Conservation (phyloP, 2,888 invertebrate genomes). For the Lithophane ornitopus region DNA sequence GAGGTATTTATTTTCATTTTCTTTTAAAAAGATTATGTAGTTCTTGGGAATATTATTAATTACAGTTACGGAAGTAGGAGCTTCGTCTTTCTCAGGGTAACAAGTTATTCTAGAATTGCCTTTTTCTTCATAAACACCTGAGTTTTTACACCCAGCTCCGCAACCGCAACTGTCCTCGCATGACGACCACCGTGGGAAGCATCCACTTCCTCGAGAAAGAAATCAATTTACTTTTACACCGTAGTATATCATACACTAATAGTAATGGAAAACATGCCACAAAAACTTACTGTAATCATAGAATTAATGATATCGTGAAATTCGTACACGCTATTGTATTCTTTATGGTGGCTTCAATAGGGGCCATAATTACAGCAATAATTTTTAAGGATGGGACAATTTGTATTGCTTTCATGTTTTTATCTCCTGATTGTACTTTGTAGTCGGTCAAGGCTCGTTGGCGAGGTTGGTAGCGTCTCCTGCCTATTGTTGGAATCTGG, state of each 20-base stretch:
- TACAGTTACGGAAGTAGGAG: constrained; percentile 21
- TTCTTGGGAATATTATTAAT: constrained; percentile 13
- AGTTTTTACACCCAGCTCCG: constrained; percentile 57
- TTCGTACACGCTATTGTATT: constrained; percentile 42
- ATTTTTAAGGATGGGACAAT: constrained; percentile 60
- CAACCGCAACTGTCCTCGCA: constrained; percentile 71
- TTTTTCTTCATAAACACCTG: constrained; percentile 47
- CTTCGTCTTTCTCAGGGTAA: constrained; percentile 14
- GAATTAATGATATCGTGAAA: constrained; percentile 51
- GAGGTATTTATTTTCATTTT: not conserved
- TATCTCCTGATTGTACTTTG: constrained; percentile 64
- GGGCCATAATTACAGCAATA: constrained; percentile 44
- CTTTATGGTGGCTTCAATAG: constrained; percentile 52
- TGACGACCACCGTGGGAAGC: constrained; percentile 73
- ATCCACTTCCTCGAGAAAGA: constrained; percentile 70
- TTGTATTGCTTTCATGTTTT: constrained; percentile 66
- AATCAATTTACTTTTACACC: constrained; percentile 69
- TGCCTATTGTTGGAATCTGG: constrained; percentile 74
- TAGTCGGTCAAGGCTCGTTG: constrained; percentile 77
- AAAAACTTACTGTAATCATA: constrained; percentile 49
- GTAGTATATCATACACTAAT: constrained; percentile 55
- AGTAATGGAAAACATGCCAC: constrained; percentile 52
- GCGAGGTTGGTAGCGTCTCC: constrained; percentile 73
- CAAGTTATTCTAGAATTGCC: constrained; percentile 35
- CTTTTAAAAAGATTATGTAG: constrained; percentile 5